Percentiles rank a stretch among this genome's conserved stretches.
These are phyloP conservation scores for Rhizoglyphus robini DNA, from an alignment of 1,140 invertebrate species.

Conservation along the genomic window DNA sequence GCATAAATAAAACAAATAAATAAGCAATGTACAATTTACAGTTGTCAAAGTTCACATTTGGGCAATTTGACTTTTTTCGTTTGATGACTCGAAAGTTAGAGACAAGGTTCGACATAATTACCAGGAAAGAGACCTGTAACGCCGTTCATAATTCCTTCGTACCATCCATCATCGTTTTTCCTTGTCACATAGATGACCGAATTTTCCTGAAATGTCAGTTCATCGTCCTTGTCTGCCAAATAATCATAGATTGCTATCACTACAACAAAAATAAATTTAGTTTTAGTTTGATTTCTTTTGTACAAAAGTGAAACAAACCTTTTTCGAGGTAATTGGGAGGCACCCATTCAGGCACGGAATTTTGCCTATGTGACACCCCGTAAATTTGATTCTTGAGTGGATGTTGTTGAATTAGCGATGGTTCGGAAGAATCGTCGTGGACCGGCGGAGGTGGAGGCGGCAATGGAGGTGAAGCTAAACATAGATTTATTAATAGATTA, in stretches of 20 bases:
- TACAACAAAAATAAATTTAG: constrained; percentile 38
- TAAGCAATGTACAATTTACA: too few relatives aligned
- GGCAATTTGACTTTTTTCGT: too few relatives aligned
- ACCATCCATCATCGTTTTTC: constrained; percentile 99
- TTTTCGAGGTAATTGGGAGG: constrained; percentile 96
- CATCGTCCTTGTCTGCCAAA: constrained; percentile 93
- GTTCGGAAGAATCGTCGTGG: not conserved
- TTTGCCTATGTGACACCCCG: not conserved
- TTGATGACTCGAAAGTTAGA: too few relatives aligned
- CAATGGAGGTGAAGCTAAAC: not conserved
- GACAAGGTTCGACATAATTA: constrained; percentile 96
- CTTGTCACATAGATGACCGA: constrained; percentile 97
- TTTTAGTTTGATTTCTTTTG: too few relatives aligned
- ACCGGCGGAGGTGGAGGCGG: not conserved
- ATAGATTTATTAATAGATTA: not conserved
- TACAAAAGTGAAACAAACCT: constrained; percentile 51
- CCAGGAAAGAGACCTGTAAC: constrained; percentile 93
- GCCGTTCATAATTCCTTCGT: constrained; percentile 94
- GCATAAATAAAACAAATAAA: too few relatives aligned
- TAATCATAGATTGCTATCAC: constrained; percentile 99
- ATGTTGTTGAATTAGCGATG: not conserved
- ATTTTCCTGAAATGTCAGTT: constrained; percentile 93
- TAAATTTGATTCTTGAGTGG: not conserved
- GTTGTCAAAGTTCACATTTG: too few relatives aligned
- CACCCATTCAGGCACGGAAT: constrained; percentile 42